Conservation (phyloP, 2,888 invertebrate species). For the Phrixothrix hirtus region DNA sequence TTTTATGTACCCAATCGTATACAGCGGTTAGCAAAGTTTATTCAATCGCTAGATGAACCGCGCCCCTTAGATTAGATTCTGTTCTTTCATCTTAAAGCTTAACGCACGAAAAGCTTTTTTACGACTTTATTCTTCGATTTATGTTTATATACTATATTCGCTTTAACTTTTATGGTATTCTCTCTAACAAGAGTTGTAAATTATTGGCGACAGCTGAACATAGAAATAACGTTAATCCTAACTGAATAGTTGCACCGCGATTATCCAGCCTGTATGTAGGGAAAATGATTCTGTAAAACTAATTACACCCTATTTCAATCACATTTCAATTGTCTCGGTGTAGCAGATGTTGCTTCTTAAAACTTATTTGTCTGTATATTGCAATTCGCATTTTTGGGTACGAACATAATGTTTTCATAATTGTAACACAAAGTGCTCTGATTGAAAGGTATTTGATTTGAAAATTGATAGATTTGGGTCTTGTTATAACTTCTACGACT, state of each 20-base stretch:
- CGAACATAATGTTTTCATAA: too few species aligned
- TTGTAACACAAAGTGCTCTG: too few species aligned
- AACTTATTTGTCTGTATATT: too few species aligned
- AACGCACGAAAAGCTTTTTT: background rate
- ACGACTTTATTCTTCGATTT: background rate
- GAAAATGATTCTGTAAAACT: slow-evolving; percentile 51
- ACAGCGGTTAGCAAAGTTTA: slow-evolving; percentile 23
- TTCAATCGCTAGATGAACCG: slow-evolving; percentile 12
- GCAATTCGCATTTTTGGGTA: too few species aligned
- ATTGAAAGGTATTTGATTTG: too few species aligned
- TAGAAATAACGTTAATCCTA: slow-evolving; percentile 20
- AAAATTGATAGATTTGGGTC: too few species aligned
- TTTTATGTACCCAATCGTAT: slow-evolving; percentile 34
- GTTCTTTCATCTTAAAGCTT: background rate
- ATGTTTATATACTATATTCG: background rate
- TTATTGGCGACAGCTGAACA: slow-evolving; percentile 6
- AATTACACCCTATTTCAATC: slow-evolving; percentile 54
- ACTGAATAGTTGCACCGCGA: slow-evolving; percentile 26
- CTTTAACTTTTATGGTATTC: slow-evolving; percentile 9
- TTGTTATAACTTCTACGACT: too few species aligned
- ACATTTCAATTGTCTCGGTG: slow-evolving; percentile 50
- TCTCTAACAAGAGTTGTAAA: slow-evolving; percentile 4
- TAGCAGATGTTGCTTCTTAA: too few species aligned
- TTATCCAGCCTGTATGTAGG: slow-evolving; percentile 40
- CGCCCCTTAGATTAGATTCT: background rate